Evolutionary conservation across 2,113 vertebrate genomes (phyloP), one percentile per base, ranked within the genome.

Genomic region (Rhineura floridana): DNA sequence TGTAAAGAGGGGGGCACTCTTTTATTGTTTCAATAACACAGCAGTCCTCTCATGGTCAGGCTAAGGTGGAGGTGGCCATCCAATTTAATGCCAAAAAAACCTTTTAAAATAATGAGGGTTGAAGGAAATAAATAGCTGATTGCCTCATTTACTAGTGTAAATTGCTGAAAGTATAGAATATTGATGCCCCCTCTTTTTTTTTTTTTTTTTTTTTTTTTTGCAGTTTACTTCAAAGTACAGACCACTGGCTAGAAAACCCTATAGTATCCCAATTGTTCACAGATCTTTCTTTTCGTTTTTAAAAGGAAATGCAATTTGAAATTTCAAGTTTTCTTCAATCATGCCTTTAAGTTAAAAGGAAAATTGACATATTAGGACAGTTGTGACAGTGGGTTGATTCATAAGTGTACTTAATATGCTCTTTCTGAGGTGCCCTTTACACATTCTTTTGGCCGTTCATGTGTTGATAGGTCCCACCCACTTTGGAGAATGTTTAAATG

Each of bases 71-170:
- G 39, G 67, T 73, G 12, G 48, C 73, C 21, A 39, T 67, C 65
- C 67, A 87, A n/a, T 73, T 72, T 72, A 44, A 81, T 59, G 28
- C 48, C 2, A 36, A 52, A 44, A 59, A 59, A 46, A 33, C 25
- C 33, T 81, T 72, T 87, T 72, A 73, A 81, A 87, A 62, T 81
- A 69, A 62, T 4, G 52, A 87, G 46, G n/a, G 69, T 55, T 81
- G 50, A 73, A 17, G 50, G n/a, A 81, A 81, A 87, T 50, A 77
- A 76, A 77, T 52, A 80, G 4, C 39, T 23, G 65, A 59, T 62
- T 72, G 48, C 46, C n/a, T 55, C 46, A 67, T 42, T 33, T 42
- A 69, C 30, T 44, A 30, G 36, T 55, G 36, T 30, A 59, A 55
- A 72, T 81, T 81, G 67, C 39, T 81, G 19, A 80, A 48, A 69